Evolutionary conservation across 2,888 invertebrate genomes (phyloP).

Genomic region (Anthrax anthrax): DNA sequence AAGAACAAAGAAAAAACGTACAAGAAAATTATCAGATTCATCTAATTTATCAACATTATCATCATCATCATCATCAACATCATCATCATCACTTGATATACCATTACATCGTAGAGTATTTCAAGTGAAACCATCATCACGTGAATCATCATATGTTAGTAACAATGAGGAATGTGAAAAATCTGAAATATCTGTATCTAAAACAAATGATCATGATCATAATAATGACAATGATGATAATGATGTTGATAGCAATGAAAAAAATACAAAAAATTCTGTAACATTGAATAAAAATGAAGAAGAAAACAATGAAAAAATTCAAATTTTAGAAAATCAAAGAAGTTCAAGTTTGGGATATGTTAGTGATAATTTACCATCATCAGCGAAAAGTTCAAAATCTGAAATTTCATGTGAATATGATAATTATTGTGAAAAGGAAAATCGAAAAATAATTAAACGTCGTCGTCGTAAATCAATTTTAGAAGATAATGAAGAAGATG

Average conservation of each 20-base stretch:
- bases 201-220: not conserved
- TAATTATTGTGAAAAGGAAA: not conserved
- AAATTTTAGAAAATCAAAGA: not conserved
- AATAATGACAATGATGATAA: no score
- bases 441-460: not conserved
- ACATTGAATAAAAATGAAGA: not conserved
- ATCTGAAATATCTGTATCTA: not conserved
- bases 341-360: not conserved
- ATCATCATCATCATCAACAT: no score
- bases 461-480: not conserved
- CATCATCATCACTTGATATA: not conserved
- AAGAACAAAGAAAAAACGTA: not conserved
- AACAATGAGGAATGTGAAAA: not conserved
- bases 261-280: not conserved
- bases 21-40: no score
- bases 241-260: not conserved
- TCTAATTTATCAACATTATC: no score
- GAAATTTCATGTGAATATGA: not conserved
- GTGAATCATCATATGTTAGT: not conserved
- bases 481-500: not conserved
- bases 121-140: not conserved
- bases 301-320: not conserved
- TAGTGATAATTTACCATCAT: not conserved
- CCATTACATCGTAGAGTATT: not conserved
- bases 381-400: not conserved